Percentiles rank a stretch among this genome's conserved stretches.
Evolutionary conservation across 1,140 invertebrate genomes (phyloP).

Genomic region (Daktulosphaira vitifoliae): DNA sequence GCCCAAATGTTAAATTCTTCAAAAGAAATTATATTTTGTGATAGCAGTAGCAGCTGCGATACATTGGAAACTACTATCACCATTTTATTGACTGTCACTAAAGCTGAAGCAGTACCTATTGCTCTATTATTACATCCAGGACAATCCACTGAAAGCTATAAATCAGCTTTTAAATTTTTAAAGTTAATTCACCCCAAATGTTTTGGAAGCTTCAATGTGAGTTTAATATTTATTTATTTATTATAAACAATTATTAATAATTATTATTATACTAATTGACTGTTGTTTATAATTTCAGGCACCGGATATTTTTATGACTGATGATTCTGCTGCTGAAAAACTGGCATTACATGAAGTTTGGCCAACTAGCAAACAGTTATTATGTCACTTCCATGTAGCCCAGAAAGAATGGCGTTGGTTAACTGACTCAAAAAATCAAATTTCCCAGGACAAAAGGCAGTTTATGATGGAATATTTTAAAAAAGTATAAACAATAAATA

Average conservation of each 20-base stretch:
- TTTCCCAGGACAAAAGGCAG: not conserved
- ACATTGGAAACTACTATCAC: not conserved
- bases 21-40: not conserved
- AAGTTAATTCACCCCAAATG: not conserved
- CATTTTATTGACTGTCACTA: not conserved
- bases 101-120: not conserved
- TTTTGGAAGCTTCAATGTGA: not conserved
- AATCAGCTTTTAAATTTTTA: conserved; percentile 3
- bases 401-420: conserved; percentile 15
- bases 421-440: conserved; percentile 8
- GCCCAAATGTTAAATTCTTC: not conserved
- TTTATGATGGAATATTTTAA: not conserved
- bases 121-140: not conserved
- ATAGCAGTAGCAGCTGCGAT: not conserved
- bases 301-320: not conserved
- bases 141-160: not conserved
- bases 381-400: conserved; percentile 12
- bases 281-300: not conserved
- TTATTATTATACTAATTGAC: not conserved
- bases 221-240: not conserved
- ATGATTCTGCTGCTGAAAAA: conserved; percentile 3
- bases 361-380: not conserved
- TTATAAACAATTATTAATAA: not conserved
- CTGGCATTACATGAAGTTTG: not conserved
- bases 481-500: not conserved